Percentiles rank a stretch among this genome's conserved stretches.
These are phyloP conservation scores for Sternotherus odoratus DNA, from an alignment of 2,797 vertebrate genomes.

Conservation along the genomic window DNA sequence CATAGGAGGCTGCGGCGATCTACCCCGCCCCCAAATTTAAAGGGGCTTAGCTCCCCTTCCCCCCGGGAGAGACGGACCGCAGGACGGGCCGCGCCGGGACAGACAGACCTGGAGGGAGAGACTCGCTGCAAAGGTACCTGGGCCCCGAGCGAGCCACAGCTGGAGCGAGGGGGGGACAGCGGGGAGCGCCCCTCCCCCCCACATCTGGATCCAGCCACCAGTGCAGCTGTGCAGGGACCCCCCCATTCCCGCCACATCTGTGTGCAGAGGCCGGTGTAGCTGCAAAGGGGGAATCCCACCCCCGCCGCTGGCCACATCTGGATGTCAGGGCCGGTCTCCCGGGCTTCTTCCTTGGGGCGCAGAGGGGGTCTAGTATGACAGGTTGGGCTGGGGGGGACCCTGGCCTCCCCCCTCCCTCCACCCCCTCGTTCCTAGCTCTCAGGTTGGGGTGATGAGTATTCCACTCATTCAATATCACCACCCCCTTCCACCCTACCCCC, in stretches of 20 bases:
- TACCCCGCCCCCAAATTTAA: conserved; percentile 4
- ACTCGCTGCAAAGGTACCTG: neutral
- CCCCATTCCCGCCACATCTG: neutral
- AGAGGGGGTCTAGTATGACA: too few relatives aligned
- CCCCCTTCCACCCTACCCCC: neutral
- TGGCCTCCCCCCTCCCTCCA: neutral
- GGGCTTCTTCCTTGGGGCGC: neutral
- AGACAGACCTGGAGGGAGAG: neutral
- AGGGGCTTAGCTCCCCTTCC: neutral
- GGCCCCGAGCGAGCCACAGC: neutral
- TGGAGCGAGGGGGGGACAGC: too few relatives aligned
- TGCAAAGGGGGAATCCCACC: neutral
- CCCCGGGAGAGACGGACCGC: neutral
- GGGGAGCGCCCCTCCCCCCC: neutral
- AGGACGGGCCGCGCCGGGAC: neutral
- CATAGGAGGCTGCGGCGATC: neutral
- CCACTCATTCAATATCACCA: neutral
- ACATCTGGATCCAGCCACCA: neutral
- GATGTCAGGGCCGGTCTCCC: neutral
- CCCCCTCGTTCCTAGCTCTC: too few relatives aligned
- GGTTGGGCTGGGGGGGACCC: too few relatives aligned
- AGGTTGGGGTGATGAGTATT: neutral
- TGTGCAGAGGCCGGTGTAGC: neutral
- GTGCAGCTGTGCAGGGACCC: neutral
- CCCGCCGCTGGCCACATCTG: neutral